Base-by-base conservation (phyloP, 2,888 invertebrate genomes). In the Drosophila tanythrix region DNA sequence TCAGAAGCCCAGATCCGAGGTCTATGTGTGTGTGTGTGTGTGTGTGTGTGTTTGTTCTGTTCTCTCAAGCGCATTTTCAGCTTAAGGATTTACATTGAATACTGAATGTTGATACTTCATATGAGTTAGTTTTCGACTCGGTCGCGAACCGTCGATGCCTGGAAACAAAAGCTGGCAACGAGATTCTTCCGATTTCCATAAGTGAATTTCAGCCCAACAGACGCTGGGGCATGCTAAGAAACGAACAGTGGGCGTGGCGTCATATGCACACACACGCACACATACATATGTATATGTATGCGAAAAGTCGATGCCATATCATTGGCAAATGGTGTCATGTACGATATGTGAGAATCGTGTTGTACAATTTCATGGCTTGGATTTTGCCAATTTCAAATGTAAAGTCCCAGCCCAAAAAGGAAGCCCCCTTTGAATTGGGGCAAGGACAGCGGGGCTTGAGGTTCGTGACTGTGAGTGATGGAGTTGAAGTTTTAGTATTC, bases 71-170 rank as follows among this genome's bases (percentile, higher is more conserved):
- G 86, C 87, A 90, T 89, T 90, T 90, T 51, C 70, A 75, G 90
- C 90, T 90, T 89, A 86, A 87, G 87, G 90, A 90, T 90, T 86
- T 90, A 81, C 90, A 88, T 87, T 89, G 90, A 88, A 83, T 83
- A 83, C 90, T 66, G 87, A 89, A 88, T 86, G 87, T 83, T 90
- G 89, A 90, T 86, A 81, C 90, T 90, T 81, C 85, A 85, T 90
- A 83, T 83, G 83, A 90, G 85, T 85, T 90, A 90, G 90, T 88
- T 88, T 76, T 73, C 72, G 65, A 33, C 65, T 59, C 46, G 76
- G 68, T 81, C 74, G 82, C 68, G 77, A 74, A 77, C 78, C 68
- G 70, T 65, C 70, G 70, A 68, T 58, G 67, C 57, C 64, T 59
- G 65, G 66, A 57, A 66, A 59, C 61, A 57, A 73, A 72, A 65